phyloP scores from a whole-genome alignment of 2,797 vertebrate genomes.

The Crenichthys baileyi region DNA sequence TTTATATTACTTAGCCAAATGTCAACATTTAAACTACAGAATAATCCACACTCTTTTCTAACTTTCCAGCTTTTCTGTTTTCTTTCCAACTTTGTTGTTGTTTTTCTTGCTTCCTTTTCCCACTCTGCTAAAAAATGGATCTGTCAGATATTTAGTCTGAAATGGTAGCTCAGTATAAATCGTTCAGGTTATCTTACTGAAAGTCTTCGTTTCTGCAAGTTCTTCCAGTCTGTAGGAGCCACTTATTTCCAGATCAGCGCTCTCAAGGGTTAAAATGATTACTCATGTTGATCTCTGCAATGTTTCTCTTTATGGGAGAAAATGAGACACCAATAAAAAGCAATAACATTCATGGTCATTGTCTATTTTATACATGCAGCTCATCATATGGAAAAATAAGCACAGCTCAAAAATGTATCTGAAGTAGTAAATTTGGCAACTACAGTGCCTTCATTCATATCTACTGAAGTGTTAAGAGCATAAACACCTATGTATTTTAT shows the following conservation, averaged over 20 bases:
- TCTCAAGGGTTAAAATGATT: constrained; percentile 35
- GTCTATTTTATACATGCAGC: neutral
- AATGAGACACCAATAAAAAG: constrained; percentile 11
- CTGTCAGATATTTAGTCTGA: constrained; percentile 1
- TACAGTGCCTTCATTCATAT: no score
- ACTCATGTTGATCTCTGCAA: constrained; percentile 25
- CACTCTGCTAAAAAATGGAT: neutral
- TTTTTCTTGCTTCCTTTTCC: constrained; percentile 1
- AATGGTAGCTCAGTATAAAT: constrained; percentile 1
- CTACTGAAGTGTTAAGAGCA: no score
- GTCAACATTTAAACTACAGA: constrained; percentile 25
- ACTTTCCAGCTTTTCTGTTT: constrained; percentile 1
- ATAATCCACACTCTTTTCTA: constrained; percentile 5
- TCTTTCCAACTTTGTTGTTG: neutral
- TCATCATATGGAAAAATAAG: neutral
- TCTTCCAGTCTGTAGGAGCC: constrained; percentile 23
- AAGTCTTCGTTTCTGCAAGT: constrained; percentile 5
- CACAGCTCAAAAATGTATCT: no score
- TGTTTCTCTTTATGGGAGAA: constrained; percentile 13
- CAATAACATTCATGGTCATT: constrained; percentile 5
- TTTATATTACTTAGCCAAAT: constrained; percentile 22
- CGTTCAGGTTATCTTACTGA: constrained; percentile 16
- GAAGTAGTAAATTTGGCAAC: no score
- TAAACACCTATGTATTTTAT: no score
- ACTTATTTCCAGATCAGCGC: constrained; percentile 20